phyloP scores from a whole-genome alignment of 1,140 invertebrate species.

The Cyphomyrmex costatus region DNA sequence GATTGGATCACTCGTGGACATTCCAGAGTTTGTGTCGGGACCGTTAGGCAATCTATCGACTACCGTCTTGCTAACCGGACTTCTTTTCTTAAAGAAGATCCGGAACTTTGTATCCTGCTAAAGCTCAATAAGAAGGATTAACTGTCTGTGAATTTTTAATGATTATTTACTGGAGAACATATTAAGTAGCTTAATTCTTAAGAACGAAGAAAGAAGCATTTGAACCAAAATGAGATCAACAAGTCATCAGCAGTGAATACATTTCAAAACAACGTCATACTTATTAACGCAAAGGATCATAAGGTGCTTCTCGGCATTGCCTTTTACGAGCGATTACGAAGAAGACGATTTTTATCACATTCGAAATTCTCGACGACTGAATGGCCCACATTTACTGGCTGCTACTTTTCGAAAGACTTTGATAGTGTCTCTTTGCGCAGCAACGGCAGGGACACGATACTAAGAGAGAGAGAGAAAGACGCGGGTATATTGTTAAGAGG shows the following conservation, averaged over 20 bases:
- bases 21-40: constrained; percentile 69
- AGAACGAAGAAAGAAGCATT: not conserved
- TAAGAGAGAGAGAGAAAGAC: not conserved
- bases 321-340: not conserved
- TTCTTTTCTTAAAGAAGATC: constrained; percentile 15
- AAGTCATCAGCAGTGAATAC: not conserved
- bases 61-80: constrained; percentile 36
- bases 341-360: not conserved
- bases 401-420: constrained; percentile 80
- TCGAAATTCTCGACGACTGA: constrained; percentile 52
- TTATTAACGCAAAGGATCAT: not conserved
- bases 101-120: not conserved
- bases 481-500: not conserved
- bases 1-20: constrained; percentile 69
- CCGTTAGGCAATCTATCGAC: constrained; percentile 63
- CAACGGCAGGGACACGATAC: not conserved
- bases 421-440: constrained; percentile 31
- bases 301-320: not conserved
- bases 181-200: not conserved
- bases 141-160: constrained; percentile 1
- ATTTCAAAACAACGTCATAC: not conserved
- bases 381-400: constrained; percentile 82
- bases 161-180: not conserved
- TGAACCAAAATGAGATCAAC: not conserved
- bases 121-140: constrained; percentile 16